phyloP scores from a whole-genome alignment of 2,888 invertebrate species.

The Taenaris catops region DNA sequence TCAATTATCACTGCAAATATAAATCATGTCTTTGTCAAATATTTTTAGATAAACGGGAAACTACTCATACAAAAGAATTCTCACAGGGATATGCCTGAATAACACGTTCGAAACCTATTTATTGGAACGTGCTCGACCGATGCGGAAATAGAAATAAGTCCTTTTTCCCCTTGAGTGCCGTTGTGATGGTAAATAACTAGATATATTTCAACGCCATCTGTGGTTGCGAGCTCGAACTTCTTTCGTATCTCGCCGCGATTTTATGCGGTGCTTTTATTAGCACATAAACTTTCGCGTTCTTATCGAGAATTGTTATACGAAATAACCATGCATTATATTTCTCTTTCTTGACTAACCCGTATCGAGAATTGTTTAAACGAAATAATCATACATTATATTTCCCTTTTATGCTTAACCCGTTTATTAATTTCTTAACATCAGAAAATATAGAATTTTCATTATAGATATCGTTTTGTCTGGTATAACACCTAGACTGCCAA shows the following conservation, averaged over 20 bases:
- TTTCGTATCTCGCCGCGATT: constrained; percentile 20
- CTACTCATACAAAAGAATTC: constrained; percentile 1
- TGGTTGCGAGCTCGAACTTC: constrained; percentile 28
- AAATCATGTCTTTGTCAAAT: neutral
- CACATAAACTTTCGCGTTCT: no score
- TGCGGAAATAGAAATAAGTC: constrained; percentile 12
- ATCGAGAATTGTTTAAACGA: no score
- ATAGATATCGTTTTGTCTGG: no score
- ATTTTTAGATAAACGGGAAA: constrained; percentile 5
- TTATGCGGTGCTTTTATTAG: neutral
- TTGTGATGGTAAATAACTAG: neutral
- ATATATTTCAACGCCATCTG: constrained; percentile 15
- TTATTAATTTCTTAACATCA: no score
- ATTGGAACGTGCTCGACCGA: constrained; percentile 5
- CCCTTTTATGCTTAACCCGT: no score
- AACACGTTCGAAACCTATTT: constrained; percentile 13
- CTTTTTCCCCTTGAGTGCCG: constrained; percentile 4
- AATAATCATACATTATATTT: no score
- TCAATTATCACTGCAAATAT: no score
- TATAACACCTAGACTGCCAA: no score
- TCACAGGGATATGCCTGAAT: constrained; percentile 7
- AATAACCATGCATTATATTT: no score
- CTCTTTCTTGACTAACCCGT: no score
- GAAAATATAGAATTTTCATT: no score
- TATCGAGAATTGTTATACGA: no score